Conservation (phyloP, 2,888 invertebrate genomes). For the Nebria salina region DNA sequence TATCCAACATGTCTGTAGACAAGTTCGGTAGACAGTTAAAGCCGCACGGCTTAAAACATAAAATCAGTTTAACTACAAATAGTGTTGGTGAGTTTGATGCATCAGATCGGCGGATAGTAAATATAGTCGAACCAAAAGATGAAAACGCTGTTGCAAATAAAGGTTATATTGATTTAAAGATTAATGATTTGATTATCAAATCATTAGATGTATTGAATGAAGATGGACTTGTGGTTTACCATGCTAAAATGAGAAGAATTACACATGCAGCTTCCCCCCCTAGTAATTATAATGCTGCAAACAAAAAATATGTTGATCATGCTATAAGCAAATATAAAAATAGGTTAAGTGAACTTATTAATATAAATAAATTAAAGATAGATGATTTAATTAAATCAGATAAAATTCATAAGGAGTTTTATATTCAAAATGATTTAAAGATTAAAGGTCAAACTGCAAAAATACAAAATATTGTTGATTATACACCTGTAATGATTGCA, state of each 20-base stretch:
- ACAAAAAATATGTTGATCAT: neutral
- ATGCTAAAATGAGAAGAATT: neutral
- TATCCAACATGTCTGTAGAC: no score
- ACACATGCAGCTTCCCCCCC: neutral
- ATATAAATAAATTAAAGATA: no score
- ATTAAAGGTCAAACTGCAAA: neutral
- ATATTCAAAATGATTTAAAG: neutral
- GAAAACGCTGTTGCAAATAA: neutral
- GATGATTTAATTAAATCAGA: neutral
- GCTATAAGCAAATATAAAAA: neutral
- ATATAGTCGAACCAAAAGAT: no score
- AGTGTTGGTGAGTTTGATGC: slow-evolving; percentile 9
- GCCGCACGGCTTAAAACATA: no score
- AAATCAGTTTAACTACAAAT: no score
- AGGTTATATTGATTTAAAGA: slow-evolving; percentile 6
- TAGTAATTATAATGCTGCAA: neutral
- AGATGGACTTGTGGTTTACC: neutral
- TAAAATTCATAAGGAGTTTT: neutral
- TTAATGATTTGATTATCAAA: neutral
- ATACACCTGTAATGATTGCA: no score
- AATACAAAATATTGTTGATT: slow-evolving; percentile 37
- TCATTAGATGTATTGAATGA: slow-evolving; percentile 8
- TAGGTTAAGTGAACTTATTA: neutral
- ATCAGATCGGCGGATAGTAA: neutral
- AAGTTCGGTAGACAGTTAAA: no score